These are phyloP conservation scores for Eilema griseolum DNA, from an alignment of 2,888 invertebrate species.

Conservation along the genomic window DNA sequence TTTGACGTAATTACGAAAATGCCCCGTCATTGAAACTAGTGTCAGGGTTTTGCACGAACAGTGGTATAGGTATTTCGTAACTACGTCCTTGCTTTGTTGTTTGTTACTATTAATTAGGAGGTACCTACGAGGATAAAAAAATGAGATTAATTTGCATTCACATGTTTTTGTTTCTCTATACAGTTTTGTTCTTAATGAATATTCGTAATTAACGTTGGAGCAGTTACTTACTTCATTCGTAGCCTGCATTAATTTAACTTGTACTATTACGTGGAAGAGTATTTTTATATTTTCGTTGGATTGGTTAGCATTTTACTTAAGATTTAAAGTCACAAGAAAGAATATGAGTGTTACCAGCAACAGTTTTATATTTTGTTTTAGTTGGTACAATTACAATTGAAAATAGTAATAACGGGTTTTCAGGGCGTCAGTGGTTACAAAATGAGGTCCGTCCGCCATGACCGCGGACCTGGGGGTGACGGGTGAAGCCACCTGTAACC, in stretches of 20 bases:
- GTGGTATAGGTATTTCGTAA: conserved; percentile 43
- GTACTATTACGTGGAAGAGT: conserved; percentile 4
- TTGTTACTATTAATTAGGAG: conserved; percentile 45
- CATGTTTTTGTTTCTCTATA: conserved; percentile 30
- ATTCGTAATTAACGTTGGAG: conserved; percentile 28
- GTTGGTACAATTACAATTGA: no score
- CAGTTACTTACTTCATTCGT: conserved; percentile 37
- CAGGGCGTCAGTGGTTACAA: no score
- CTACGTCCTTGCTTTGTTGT: conserved; percentile 51
- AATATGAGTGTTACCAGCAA: background rate
- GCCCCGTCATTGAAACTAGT: conserved; percentile 42
- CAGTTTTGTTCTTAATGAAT: conserved; percentile 36
- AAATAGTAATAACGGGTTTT: no score
- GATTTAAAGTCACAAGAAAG: background rate
- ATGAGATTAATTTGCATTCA: conserved; percentile 16
- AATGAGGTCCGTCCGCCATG: no score
- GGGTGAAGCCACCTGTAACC: no score
- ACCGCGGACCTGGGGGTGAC: no score
- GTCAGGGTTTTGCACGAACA: conserved; percentile 51
- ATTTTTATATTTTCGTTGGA: conserved; percentile 16
- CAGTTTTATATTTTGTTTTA: no score
- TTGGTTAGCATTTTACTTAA: conserved; percentile 7
- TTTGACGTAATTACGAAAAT: conserved; percentile 31
- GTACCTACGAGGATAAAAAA: conserved; percentile 26
- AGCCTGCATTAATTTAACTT: conserved; percentile 31